phyloP scores from a whole-genome alignment of 2,113 vertebrate genomes.

The Machaerirhynchus nigripectus region DNA sequence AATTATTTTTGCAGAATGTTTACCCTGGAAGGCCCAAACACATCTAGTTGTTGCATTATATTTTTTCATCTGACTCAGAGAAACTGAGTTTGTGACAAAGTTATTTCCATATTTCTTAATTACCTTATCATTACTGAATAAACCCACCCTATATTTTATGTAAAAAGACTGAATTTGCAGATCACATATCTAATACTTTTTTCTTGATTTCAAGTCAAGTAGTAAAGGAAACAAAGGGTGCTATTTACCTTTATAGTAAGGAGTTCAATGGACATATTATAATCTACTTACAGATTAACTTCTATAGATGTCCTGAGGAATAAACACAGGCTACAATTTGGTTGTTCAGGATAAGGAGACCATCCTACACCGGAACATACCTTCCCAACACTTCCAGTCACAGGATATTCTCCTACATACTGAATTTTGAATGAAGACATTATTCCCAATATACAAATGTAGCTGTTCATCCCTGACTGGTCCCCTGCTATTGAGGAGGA shows the following conservation, averaged over 20 bases:
- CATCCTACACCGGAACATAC: neutral
- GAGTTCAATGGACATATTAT: neutral
- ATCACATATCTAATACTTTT: neutral
- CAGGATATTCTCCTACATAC: neutral
- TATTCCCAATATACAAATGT: neutral
- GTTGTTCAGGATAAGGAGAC: neutral
- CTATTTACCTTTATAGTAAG: neutral
- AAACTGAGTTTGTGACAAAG: neutral
- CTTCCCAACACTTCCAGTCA: neutral
- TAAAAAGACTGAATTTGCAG: neutral
- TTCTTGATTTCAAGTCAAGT: neutral
- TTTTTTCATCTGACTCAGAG: neutral
- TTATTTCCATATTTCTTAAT: neutral
- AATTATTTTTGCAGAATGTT: constrained; percentile 53
- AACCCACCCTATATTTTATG: neutral
- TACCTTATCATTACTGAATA: neutral
- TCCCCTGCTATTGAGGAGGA: neutral
- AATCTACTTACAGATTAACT: neutral
- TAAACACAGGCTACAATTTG: neutral
- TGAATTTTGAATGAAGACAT: neutral
- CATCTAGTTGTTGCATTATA: neutral
- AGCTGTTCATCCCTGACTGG: neutral
- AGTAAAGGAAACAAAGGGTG: neutral
- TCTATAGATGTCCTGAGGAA: neutral
- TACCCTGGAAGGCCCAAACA: constrained; percentile 33